Base-by-base conservation (phyloP, 2,888 invertebrate species). In the Drosophila nr. perissopoda region DNA sequence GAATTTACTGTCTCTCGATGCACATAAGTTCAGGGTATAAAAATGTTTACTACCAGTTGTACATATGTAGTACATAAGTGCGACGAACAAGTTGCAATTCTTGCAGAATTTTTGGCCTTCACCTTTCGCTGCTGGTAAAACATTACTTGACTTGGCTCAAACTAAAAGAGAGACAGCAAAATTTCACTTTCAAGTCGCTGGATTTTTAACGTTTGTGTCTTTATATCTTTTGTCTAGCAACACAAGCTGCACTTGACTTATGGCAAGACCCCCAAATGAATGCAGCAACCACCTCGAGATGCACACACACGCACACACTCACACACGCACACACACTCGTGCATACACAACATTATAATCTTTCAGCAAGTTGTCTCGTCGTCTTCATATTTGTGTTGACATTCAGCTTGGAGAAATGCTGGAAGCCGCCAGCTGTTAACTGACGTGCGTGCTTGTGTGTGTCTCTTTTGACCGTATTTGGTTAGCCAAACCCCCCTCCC, bases 161-260 rank as follows among this genome's bases (percentile, higher is more conserved):
- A 63, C 81, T 33, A 18, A 42, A 13, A 63, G 60, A 62, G 57
- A 67, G 71, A 53, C 36, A 74, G 48, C 46, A 59, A 63, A 74
- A 64, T 79, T 83, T 83, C 88, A 89, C 88, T 85, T 84, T 84
- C 83, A 63, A 76, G 64, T 58, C 40, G 34, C 11, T 27, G 31
- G 25, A 54, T 27, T 40, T 31, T 53, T 58, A 60, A 49, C 63
- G 66, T 58, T 51, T 33, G 51, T 61, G 60, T 70, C 25, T 69
- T 69, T 54, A 77, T 57, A 52, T 52, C 57, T 77, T 66, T 77
- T 64, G 73, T 79, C 80, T 84, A 66, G 66, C 79, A 10, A 61
- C 56, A 58, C 63, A 69, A 62, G 72, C 59, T 69, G 80, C 82
- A 85, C 86, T 85, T 88, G 88, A 82, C 82, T 81, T 83, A 69